Base-by-base conservation (phyloP, 2,113 vertebrate species). In the Nematolebias whitei region DNA sequence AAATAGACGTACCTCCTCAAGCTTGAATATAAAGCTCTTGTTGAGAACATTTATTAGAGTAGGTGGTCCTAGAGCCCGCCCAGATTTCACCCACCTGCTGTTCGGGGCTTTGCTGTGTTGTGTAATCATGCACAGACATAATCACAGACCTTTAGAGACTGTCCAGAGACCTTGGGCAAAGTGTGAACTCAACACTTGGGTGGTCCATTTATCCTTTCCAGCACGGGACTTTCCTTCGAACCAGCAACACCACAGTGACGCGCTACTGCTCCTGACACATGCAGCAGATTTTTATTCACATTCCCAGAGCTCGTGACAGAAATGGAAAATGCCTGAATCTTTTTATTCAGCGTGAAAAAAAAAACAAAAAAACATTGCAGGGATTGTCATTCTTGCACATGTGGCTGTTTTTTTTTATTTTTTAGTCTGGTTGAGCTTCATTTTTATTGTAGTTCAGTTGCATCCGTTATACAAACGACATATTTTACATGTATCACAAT, bases 401-500 rank as follows among this genome's bases (percentile, higher is more conserved):
- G 61, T 59, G 73, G 60, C 78, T 79, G 65, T 68, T 63, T 48
- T 69, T 60, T 11, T 78, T 35, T 38, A 57, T 11, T 78, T 35
- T 38, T 59, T 63, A 74, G 70, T 24, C 24, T 43, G 12, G 64
- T 67, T 70, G 61, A 32, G 51, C 67, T 74, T 75, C 59, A 40
- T 16, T 80, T 75, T 79, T 70, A 68, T 66, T 47, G 15, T 65
- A 52, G 85, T 68, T 71, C 58, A 45, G 49, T n/a, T 47, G 61
- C 74, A 84, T 81, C 83, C 84, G 83, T 83, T 80, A 73, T 71
- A 65, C 29, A 20, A 66, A 64, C 73, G 52, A 78, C 78, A 62
- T 76, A 75, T 83, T 85, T 85, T 77, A 85, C 79, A 86, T 77
- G 76, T 56, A 52, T 45, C 49, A 50, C 83, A 76, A 87, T 87